Evolutionary conservation across 1,140 invertebrate genomes (phyloP).

Genomic region (Cydia strobilella): DNA sequence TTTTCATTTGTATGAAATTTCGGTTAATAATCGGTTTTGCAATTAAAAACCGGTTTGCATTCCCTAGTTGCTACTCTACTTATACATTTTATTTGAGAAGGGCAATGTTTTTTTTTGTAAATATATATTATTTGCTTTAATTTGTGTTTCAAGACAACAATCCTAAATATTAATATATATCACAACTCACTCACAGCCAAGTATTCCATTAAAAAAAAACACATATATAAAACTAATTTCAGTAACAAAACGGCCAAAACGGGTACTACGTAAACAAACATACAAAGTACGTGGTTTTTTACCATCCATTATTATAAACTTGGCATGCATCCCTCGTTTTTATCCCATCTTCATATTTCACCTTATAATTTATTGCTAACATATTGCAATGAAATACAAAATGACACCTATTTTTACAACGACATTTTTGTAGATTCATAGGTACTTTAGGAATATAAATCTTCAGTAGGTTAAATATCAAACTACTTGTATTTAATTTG

Average conservation of each 20-base stretch:
- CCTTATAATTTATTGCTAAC: not conserved
- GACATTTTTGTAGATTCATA: too few species aligned
- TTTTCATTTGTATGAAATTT: too few species aligned
- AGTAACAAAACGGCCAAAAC: not conserved
- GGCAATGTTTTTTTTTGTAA: too few species aligned
- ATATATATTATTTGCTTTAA: too few species aligned
- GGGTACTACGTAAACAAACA: not conserved
- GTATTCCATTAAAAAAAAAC: not conserved
- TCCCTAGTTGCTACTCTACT: too few species aligned
- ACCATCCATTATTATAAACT: not conserved
- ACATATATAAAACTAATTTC: not conserved
- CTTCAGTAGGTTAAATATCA: too few species aligned
- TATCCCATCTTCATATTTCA: not conserved
- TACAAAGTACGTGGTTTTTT: not conserved
- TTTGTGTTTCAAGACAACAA: not conserved
- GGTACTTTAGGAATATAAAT: too few species aligned
- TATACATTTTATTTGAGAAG: too few species aligned
- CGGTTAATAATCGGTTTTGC: too few species aligned
- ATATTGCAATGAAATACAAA: not conserved
- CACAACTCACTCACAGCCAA: not conserved
- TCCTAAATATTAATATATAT: not conserved
- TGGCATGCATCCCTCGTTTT: not conserved
- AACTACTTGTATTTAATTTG: too few species aligned
- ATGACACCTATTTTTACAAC: not conserved
- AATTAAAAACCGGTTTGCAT: too few species aligned